Evolutionary conservation across 2,113 vertebrate species (phyloP).

Genomic region (Reinhardtius hippoglossoides): DNA sequence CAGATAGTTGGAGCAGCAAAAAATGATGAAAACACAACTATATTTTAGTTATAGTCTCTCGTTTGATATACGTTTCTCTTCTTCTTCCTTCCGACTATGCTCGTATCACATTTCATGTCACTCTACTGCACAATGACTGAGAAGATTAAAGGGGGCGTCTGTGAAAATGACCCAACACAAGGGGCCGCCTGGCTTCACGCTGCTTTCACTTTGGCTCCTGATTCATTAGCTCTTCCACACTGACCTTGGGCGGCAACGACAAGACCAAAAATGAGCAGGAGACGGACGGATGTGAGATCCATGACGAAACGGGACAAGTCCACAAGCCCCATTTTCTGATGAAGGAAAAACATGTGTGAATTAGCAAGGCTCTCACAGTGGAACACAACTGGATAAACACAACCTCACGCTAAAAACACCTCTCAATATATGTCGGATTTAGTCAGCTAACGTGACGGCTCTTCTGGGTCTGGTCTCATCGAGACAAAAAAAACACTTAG

Average conservation of each 20-base stretch:
- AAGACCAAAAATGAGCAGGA: background rate
- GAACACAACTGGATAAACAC: background rate
- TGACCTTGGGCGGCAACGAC: background rate
- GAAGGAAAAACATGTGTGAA: background rate
- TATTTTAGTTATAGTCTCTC: too few species aligned
- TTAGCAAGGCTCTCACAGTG: background rate
- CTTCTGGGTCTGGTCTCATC: background rate
- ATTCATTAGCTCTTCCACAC: background rate
- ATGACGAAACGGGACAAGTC: conserved; percentile 18
- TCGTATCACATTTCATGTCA: too few species aligned
- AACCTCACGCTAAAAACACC: background rate
- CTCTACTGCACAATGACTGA: too few species aligned
- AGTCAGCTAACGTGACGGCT: background rate
- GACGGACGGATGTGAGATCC: background rate
- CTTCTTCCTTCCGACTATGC: too few species aligned
- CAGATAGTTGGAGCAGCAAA: too few species aligned
- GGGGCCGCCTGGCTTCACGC: too few species aligned
- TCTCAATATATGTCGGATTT: background rate
- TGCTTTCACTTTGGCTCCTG: background rate
- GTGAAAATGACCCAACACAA: background rate
- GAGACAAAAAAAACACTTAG: too few species aligned
- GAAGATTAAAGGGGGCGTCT: too few species aligned
- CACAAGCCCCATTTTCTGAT: background rate
- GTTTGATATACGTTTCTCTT: too few species aligned
- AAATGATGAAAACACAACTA: too few species aligned